phyloP scores from a whole-genome alignment of 2,888 invertebrate species.

The Tethea ocularis region DNA sequence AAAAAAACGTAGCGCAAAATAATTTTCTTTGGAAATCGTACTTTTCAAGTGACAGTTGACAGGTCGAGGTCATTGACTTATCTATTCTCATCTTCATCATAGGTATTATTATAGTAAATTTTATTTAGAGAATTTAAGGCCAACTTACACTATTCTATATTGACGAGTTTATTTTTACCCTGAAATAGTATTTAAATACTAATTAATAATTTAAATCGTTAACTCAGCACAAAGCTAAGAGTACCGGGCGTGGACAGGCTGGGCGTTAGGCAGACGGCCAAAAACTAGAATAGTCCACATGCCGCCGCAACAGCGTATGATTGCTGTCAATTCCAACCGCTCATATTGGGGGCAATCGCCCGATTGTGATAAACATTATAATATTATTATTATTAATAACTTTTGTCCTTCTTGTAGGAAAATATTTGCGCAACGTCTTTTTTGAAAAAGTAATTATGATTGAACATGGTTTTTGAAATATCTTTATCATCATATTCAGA shows the following conservation, averaged over 20 bases:
- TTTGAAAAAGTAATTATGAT: too few species aligned
- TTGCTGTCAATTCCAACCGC: conserved; percentile 58
- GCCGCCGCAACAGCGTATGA: conserved; percentile 45
- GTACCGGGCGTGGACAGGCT: conserved; percentile 42
- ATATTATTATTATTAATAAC: too few species aligned
- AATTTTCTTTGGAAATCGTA: too few species aligned
- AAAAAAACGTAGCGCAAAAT: too few species aligned
- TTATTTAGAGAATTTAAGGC: not conserved
- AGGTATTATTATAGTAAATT: too few species aligned
- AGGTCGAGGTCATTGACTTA: too few species aligned
- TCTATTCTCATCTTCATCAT: too few species aligned
- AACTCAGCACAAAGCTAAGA: conserved; percentile 12
- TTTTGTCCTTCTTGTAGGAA: too few species aligned
- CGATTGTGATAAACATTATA: conserved; percentile 31
- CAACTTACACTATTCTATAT: not conserved
- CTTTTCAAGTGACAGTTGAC: too few species aligned
- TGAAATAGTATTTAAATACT: not conserved
- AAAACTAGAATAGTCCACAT: conserved; percentile 73
- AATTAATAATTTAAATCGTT: not conserved
- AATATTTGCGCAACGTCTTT: too few species aligned
- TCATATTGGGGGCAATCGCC: conserved; percentile 59
- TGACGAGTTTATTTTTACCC: not conserved
- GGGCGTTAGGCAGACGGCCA: conserved; percentile 65
- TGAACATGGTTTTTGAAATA: too few species aligned
- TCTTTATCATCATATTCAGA: too few species aligned